Evolutionary conservation across 2,797 vertebrate species (phyloP), one percentile per base, ranked within the genome.

Genomic region (Cirrhinus molitorella): DNA sequence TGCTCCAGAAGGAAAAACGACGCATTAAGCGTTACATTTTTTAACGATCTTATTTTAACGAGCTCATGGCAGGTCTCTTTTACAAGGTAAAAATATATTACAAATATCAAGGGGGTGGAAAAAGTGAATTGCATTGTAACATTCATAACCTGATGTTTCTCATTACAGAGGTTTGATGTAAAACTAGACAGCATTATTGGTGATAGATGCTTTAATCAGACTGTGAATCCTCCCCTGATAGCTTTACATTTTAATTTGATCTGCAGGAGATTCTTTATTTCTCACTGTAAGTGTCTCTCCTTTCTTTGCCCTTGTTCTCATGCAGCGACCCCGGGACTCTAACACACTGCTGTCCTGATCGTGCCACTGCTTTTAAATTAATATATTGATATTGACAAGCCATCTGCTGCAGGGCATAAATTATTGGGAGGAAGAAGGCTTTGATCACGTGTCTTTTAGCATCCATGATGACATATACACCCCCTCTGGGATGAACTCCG

Each of bases 311-410:
- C 93, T 93, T 93, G 90, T 90, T 79, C 51, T 85, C 37, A 43
- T n/a, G 57, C 83, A 45, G 45, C 47, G 73, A 67, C 76, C 85
- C 49, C 84, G 11, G 84, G 83, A 83, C 85, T 89, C 88, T 88
- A 89, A 89, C 88, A 47, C 85, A 66, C 28, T 13, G 49, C 71
- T 68, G 87, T 82, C 85, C 81, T 79, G 77, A 71, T 79, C 80
- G 70, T 51, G 78, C 92, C 91, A 93, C 95, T 94, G 94, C 95
- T 94, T 94, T 97, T 96, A 97, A 97, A 98, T 97, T 96, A 97
- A 97, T 97, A 96, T 97, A 95, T 95, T 96, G 96, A 97, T 98
- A 99, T 99, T 98, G 97, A 98, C 96, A 96, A 96, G 96, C 95
- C 94, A 96, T 97, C 96, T 96, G 95, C 93, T 90, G 85, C 86